Base-by-base conservation (phyloP, 2,888 invertebrate species). In the Germaria angustata region DNA sequence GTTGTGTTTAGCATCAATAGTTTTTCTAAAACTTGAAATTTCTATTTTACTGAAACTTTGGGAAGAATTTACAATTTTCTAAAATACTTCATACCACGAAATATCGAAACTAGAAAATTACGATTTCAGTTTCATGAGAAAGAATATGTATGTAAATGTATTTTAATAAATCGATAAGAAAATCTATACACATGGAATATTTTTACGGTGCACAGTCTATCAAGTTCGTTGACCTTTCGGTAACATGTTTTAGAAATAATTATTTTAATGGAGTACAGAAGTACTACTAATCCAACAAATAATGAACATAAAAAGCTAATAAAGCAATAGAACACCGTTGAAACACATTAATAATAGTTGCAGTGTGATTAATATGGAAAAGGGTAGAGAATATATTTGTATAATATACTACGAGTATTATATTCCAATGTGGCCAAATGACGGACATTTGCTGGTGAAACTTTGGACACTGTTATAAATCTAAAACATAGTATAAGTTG, bases 351-450 rank as follows among this genome's bases (percentile, higher is more conserved):
- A 49, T 36, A 51, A 15, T 44, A 15, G 13, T 22, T 20, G 46
- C 13, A 61, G 57, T 32, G 34, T 57, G 55, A 71, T 41, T 71
- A 57, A 34, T 34, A 15, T 53, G 9, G 55, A 55, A 57, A 44
- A 44, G 22, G 11, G 22, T 46, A 41, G 9, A 4, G 36, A n/a
- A 39, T 5, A 28, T 22, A 11, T 1, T n/a, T 53, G 39, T 41
- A 69, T 28, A 24, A 20, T 49, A 36, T 8, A 13, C n/a, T 17
- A 34, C 6, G 28, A 28, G 28, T 28, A 28, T 5, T 72, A 17
- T 7, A 39, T 0, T 28, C 6, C 4, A 53, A 32, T 11, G 28
- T 46, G 22, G 5, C 22, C 34, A 13, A 57, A 32, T n/a, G 44
- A 22, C 61, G 61, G 61, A 72, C 61, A 59, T 63, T 34, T 39